Evolutionary conservation across 2,113 vertebrate genomes (phyloP).

Genomic region (Cettia cetti): DNA sequence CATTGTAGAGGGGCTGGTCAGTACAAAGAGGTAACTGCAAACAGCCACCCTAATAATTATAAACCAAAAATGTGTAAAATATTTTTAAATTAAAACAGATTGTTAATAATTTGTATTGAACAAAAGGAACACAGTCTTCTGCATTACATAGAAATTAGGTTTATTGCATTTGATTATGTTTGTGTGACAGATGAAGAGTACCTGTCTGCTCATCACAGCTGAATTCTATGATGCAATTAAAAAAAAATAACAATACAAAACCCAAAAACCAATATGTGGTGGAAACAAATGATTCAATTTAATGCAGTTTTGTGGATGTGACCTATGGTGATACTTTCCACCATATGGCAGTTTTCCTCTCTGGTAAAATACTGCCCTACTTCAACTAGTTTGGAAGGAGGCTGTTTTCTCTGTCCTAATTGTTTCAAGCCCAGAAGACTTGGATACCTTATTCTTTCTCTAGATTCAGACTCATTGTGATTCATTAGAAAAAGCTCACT

Average conservation of each 20-base stretch:
- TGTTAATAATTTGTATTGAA: not conserved
- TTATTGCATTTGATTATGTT: slow-evolving; percentile 69
- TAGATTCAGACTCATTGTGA: not conserved
- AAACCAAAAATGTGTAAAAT: not conserved
- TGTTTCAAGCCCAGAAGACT: not conserved
- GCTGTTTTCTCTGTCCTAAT: not conserved
- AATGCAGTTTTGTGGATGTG: not conserved
- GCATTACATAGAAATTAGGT: slow-evolving; percentile 53
- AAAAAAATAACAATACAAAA: not conserved
- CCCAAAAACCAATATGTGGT: not conserved
- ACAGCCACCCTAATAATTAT: not conserved
- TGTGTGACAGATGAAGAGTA: slow-evolving; percentile 29
- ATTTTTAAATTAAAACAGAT: not conserved
- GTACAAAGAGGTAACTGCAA: slow-evolving; percentile 23
- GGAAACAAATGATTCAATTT: slow-evolving; percentile 22
- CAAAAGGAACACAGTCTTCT: slow-evolving; percentile 50
- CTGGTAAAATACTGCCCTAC: not conserved
- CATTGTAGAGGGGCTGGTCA: not conserved
- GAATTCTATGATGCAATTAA: not conserved
- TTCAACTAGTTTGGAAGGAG: not conserved
- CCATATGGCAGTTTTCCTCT: not conserved
- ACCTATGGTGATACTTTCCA: slow-evolving; percentile 13
- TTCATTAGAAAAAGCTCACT: slow-evolving; percentile 11
- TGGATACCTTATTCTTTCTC: not conserved
- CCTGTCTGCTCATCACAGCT: slow-evolving; percentile 12